Evolutionary conservation across 1,140 invertebrate species (phyloP), one percentile per base, ranked within the genome.

Genomic region (Micrasema longulum): DNA sequence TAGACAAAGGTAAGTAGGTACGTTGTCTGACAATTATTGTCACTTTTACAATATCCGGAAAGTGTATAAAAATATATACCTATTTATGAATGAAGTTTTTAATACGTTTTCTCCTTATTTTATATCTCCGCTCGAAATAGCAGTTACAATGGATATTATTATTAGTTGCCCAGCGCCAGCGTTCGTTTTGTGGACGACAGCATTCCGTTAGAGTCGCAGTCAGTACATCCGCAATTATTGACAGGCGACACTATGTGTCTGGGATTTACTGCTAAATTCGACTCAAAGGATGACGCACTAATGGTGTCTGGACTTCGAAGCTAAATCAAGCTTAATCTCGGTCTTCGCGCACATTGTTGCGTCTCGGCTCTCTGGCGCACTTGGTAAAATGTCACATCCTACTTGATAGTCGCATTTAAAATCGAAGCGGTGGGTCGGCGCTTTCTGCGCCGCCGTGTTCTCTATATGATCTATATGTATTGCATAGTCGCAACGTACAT

Each of bases 251-350:
- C 22, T 10, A 10, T 41, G 43, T 41, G 60, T 64, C 41, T 64
- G 60, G 11, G 22, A 47, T 20, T 26, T 64, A 47, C 60, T 45
- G 45, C 60, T 64, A 64, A 64, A 47, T 64, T 64, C 43, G 43
- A 23, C 45, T 64, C 60, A 64, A 45, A 45, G 57, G 57, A 45
- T 64, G 60, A 64, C 43, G 60, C 60, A 45, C 18, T 60, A 60
- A 60, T 60, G 55, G 36, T 23, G 60, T 64, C 60, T 64, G 43
- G 60, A 64, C 43, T 10, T 16, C 41, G 41, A n/a, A 47, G 60
- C 43, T 64, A 64, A 64, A 64, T 64, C 60, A 64, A 36, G 60
- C 43, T 14, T 7, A 23, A 64, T 31, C 36, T n/a, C 0, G 35
- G 35, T 16, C n/a, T 52, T 22, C 16, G 0, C 3, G 11, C 18